phyloP scores from a whole-genome alignment of 2,888 invertebrate species.

The Cryptosula pallasiana region DNA sequence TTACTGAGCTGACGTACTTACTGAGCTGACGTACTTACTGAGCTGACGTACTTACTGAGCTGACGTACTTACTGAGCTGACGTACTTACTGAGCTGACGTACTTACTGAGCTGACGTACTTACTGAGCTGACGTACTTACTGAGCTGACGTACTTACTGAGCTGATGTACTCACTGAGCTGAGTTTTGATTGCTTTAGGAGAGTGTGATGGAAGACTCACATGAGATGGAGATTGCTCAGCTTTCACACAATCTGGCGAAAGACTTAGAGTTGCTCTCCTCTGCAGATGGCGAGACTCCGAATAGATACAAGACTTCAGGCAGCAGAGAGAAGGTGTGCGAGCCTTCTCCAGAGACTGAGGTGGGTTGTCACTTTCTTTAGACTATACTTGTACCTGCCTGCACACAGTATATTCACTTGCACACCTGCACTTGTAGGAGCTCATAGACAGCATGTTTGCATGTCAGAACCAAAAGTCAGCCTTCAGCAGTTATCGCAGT shows the following conservation, averaged over 20 bases:
- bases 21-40: too few relatives aligned
- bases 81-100: too few relatives aligned
- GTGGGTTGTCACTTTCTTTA: too few relatives aligned
- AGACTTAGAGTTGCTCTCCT: slow-evolving; percentile 21
- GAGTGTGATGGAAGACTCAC: slow-evolving; percentile 11
- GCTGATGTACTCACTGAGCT: too few relatives aligned
- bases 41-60: too few relatives aligned
- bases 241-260: slow-evolving; percentile 23
- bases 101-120: too few relatives aligned
- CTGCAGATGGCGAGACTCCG: not conserved
- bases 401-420: not conserved
- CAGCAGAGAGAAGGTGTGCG: not conserved
- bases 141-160: too few relatives aligned
- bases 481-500: slow-evolving; percentile 20
- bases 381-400: too few relatives aligned
- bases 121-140: too few relatives aligned
- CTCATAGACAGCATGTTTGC: slow-evolving; percentile 22
- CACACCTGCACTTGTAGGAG: not conserved
- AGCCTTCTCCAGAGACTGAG: slow-evolving; percentile 17
- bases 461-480: slow-evolving; percentile 20
- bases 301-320: not conserved
- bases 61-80: too few relatives aligned
- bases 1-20: too few relatives aligned
- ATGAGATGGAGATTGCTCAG: slow-evolving; percentile 24
- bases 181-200: not conserved